phyloP scores from a whole-genome alignment of 2,113 vertebrate genomes.

The Chrysemys picta region DNA sequence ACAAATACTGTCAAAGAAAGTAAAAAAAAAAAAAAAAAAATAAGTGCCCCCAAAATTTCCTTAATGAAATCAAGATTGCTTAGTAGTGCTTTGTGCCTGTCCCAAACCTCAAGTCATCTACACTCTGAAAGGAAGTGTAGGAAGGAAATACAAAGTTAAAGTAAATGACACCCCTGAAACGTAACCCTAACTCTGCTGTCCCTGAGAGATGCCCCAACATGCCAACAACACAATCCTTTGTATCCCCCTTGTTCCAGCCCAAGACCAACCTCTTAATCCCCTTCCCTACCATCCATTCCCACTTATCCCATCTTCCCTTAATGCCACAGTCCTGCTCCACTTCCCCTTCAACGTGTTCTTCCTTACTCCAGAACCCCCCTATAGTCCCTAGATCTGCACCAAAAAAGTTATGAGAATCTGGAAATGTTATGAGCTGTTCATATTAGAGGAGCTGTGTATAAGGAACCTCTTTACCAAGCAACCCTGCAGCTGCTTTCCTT shows the following conservation, averaged over 20 bases:
- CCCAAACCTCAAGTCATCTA: not conserved
- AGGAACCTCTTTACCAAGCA: too few species aligned
- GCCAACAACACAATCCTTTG: not conserved
- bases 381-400: too few species aligned
- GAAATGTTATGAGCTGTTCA: too few species aligned
- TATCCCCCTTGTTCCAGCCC: not conserved
- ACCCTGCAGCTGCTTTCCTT: too few species aligned
- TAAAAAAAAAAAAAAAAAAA: too few species aligned
- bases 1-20: not conserved
- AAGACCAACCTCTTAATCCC: not conserved
- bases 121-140: not conserved
- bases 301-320: not conserved
- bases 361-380: not conserved
- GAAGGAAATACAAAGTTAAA: not conserved
- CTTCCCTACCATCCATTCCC: not conserved
- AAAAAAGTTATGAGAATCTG: too few species aligned
- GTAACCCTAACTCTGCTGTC: not conserved
- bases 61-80: not conserved
- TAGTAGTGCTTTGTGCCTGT: not conserved
- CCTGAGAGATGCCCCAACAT: not conserved
- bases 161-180: not conserved
- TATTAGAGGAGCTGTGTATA: too few species aligned
- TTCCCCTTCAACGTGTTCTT: not conserved
- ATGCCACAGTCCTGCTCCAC: not conserved
- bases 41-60: not conserved